Base-by-base conservation (phyloP, 2,797 vertebrate species). In the Mionectes olivaceus region DNA sequence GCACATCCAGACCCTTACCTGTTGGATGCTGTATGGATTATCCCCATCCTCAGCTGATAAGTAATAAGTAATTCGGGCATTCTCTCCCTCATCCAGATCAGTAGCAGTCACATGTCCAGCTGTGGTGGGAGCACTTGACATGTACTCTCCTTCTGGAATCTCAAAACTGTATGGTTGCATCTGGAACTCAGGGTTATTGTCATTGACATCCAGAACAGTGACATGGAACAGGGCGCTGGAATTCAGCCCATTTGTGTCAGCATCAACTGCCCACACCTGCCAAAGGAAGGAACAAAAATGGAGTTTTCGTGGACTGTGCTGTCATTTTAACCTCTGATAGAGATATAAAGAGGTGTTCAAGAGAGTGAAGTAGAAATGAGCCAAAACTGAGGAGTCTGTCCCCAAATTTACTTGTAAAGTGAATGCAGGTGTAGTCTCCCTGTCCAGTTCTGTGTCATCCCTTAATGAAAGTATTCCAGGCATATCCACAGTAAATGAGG, bases 171-270 rank as follows among this genome's bases (percentile, higher is more conserved):
- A 97, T 1, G 98, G 96, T 84, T 98, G 93, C 19, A 47, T 56
- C 5, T 95, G 92, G 94, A 98, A 98, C 95, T 98, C 97, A 5
- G 98, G 98, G 79, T 97, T 96, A 88, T 99, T 98, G 92, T 99
- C 98, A 5, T 98, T 99, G 95, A 98, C 93, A 73, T 99, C 98
- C 94, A 98, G 92, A 90, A 98, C 74, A 9, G 94, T 98, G 96
- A 99, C 75, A 80, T 96, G 97, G 82, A 98, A 89, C 90, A 97
- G 83, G 65, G 98, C 96, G 6, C 98, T 98, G 77, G 98, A 94
- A n/a, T 16, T 98, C 44, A 98, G 96, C 11, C 98, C 97, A 8
- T 94, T 85, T 0, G 0, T 71, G 27, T 79, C 59, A 39, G 96
- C 97, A 96, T 98, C 98, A 85, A 98, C 97, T 25, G 98, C 98